A percentile compares a stretch with the other conserved stretches of the same genome.
Evolutionary conservation across 2,888 invertebrate species (phyloP).

Genomic region (Germaria angustata): DNA sequence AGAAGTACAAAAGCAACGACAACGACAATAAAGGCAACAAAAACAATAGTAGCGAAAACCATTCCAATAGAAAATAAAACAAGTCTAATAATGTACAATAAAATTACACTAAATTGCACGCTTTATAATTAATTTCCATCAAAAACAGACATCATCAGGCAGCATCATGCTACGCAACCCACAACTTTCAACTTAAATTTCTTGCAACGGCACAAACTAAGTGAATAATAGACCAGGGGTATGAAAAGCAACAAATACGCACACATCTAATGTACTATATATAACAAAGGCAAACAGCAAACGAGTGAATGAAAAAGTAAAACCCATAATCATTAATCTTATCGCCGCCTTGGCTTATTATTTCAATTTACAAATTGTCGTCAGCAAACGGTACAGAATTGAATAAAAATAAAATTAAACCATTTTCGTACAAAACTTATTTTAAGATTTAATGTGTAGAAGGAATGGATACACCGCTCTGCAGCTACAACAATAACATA

Average conservation of each 20-base stretch:
- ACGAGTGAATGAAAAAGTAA: conserved; percentile 47
- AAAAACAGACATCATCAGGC: conserved; percentile 75
- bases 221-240: not conserved
- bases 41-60: not conserved
- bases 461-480: conserved; percentile 17
- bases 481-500: not conserved
- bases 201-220: conserved; percentile 23
- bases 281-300: conserved; percentile 22
- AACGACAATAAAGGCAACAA: not conserved
- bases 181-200: conserved; percentile 35
- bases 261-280: not conserved
- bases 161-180: conserved; percentile 2
- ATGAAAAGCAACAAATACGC: not conserved
- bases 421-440: conserved; percentile 23
- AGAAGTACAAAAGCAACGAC: not conserved
- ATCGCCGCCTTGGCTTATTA: conserved; percentile 80
- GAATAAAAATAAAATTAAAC: conserved; percentile 23
- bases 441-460: conserved; percentile 17
- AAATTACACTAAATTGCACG: conserved; percentile 77
- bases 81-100: conserved; percentile 65
- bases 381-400: conserved; percentile 53
- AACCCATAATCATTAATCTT: conserved; percentile 80
- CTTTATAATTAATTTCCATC: conserved; percentile 79
- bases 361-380: conserved; percentile 74
- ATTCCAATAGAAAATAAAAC: conserved; percentile 42